Evolutionary conservation across 2,888 invertebrate species (phyloP), one percentile per base, ranked within the genome.

Genomic region (Spilarctia lutea): DNA sequence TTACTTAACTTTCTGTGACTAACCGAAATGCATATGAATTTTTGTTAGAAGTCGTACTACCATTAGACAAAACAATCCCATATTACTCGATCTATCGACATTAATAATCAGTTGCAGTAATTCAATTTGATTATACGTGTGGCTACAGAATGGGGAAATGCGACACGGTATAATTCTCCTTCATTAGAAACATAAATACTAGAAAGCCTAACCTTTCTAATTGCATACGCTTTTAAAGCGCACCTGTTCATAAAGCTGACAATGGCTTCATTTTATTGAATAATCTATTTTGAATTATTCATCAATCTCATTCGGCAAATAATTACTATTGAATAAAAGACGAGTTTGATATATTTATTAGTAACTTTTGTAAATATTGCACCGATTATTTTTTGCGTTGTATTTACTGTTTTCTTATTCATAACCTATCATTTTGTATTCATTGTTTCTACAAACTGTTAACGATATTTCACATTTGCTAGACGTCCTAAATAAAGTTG

Each of bases 151-250:
- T 66, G 74, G 56, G 68, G 30, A 73, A 74, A 74, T 65, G 56
- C 73, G 63, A 68, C 73, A 69, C 20, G 18, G 33, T n/a, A 27
- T 74, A 70, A 74, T 70, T 52, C 63, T 45, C 73, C 56, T 35
- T 68, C 48, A 73, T 73, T 73, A 73, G 20, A 65, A 20, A 69
- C 68, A 65, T 71, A 73, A 73, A 39, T 65, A 76, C 76, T 76
- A 79, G 81, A 81, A 68, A 79, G 73, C 42, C 71, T 81, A 74
- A 81, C 79, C 80, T 81, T 72, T 81, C 69, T 72, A 79, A 76
- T 75, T 70, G 74, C 56, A 33, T 56, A 73, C 68, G 68, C 39
- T 56, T 74, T 73, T 79, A 65, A 75, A 63, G 72, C 67, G 69
- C 65, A 68, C 33, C 56, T 63, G 33, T 60, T 67, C 24, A 68